Base-by-base conservation (phyloP, 1,140 invertebrate genomes). In the Microplitis mediator region DNA sequence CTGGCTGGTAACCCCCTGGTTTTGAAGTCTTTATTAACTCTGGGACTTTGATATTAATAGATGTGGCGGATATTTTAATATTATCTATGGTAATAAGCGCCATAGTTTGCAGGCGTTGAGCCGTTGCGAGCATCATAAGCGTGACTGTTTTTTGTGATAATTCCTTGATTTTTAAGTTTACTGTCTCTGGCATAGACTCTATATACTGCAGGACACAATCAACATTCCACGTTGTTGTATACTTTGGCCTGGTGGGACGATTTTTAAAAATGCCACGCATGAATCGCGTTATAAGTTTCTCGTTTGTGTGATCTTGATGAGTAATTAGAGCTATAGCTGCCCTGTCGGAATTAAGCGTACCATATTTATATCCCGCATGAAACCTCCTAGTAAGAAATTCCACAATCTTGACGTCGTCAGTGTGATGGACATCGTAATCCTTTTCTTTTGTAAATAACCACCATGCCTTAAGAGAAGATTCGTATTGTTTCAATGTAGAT, bases 401-500 rank as follows among this genome's bases (percentile, higher is more conserved):
- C 4, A 66, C 13, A 11, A 70, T 64, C 34, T 63, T 52, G 4
- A 75, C 74, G 13, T 14, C 35, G 72, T 45, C 32, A 68, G 54
- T 13, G 73, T 52, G 16, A 23, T 51, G 73, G 5, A 72, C 16
- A 3, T 52, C 58, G n/a, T 75, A 14, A 14, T 73, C 58, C 11
- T 74, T 72, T 45, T 61, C 31, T 9, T 34, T 4, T 56, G 73
- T 76, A 67, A 64, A 79, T n/a, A 71, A 32, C 71, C 72, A 74
- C 77, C 77, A 80, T 54, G 66, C 45, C 23, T 73, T 73, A 23
- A 74, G 52, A 2, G 75, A 58, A 68, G 54, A 35, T 4, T 69
- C 69, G 64, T 84, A 84, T 74, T 83, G 80, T 58, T 78, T 79
- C 5, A 78, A 45, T 0, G 81, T 80, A 11, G 75, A 76, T 9